A percentile compares a stretch with the other conserved stretches of the same genome.
Conservation (phyloP, 2,113 vertebrate species). For the Sphyrna mokarran region DNA sequence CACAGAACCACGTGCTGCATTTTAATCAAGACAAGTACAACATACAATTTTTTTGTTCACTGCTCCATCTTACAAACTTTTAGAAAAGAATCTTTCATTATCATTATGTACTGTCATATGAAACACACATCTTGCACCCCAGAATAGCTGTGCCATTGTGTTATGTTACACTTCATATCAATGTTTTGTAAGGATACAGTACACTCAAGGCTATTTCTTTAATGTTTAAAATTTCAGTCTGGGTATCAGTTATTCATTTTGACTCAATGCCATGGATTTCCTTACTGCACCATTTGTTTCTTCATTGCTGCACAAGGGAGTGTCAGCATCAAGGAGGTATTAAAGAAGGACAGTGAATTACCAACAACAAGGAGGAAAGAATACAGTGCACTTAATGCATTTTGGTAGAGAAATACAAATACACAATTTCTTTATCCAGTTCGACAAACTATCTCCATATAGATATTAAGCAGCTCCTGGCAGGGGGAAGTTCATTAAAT, state of each 20-base stretch:
- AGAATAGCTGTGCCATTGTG: neutral
- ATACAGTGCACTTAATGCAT: neutral
- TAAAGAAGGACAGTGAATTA: neutral
- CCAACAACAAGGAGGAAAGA: neutral
- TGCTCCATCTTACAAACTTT: neutral
- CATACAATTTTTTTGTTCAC: neutral
- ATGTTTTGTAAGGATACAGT: neutral
- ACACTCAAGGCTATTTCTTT: neutral
- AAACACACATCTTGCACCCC: neutral
- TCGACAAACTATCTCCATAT: neutral
- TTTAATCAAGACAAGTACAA: neutral
- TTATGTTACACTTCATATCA: neutral
- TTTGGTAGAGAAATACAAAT: neutral
- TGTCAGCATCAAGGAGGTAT: neutral
- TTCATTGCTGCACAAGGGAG: neutral
- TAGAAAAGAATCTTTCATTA: neutral
- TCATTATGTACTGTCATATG: neutral
- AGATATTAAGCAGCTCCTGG: neutral
- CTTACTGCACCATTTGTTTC: neutral
- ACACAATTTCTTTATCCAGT: neutral
- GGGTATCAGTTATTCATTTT: neutral
- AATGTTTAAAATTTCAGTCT: neutral
- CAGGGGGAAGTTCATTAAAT: neutral
- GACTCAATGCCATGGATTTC: neutral
- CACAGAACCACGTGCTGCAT: neutral